A percentile compares a stretch with the other conserved stretches of the same genome.
Evolutionary conservation across 37 sponge, comb jelly and placozoan genomes (phyloP).

Genomic region (Oscarella lobularis): DNA sequence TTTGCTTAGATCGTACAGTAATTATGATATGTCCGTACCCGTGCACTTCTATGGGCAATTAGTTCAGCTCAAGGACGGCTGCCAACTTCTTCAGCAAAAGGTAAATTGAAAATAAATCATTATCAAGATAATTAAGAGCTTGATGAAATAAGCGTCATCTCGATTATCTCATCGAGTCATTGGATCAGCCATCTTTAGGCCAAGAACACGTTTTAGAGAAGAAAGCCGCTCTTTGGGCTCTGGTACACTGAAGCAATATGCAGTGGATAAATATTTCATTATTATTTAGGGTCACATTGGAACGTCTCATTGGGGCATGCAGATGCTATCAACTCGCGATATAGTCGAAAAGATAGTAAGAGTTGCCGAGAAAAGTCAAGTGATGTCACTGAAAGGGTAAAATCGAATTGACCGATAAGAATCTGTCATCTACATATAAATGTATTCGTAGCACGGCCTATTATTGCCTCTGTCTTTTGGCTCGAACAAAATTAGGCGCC

Average conservation of each 20-base stretch:
- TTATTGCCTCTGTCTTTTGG: conserved; percentile 70
- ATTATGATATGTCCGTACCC: conserved; percentile 51
- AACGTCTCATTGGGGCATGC: conserved; percentile 37
- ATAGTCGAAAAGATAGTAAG: conserved; percentile 25
- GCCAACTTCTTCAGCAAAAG: conserved; percentile 35
- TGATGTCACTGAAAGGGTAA: conserved; percentile 66
- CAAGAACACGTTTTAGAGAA: conserved; percentile 18
- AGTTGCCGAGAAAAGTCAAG: conserved; percentile 35
- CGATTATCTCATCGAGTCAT: conserved; percentile 9
- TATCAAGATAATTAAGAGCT: background rate
- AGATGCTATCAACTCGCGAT: conserved; percentile 27
- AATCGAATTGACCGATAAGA: no score
- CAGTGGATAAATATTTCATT: background rate
- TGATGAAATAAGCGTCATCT: conserved; percentile 37
- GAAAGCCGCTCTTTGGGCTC: conserved; percentile 82
- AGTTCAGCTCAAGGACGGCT: conserved; percentile 58
- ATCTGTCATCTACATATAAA: no score
- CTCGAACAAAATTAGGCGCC: conserved; percentile 45
- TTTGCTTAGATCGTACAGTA: no score
- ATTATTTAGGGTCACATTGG: conserved; percentile 57
- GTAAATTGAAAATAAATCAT: conserved; percentile 9
- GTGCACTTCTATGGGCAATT: conserved; percentile 78
- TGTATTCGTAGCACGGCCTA: conserved; percentile 51
- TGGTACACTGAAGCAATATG: conserved; percentile 16
- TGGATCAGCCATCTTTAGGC: conserved; percentile 3